Evolutionary conservation across 2,888 invertebrate genomes (phyloP), one percentile per base, ranked within the genome.

Genomic region (Drosophila putrida): DNA sequence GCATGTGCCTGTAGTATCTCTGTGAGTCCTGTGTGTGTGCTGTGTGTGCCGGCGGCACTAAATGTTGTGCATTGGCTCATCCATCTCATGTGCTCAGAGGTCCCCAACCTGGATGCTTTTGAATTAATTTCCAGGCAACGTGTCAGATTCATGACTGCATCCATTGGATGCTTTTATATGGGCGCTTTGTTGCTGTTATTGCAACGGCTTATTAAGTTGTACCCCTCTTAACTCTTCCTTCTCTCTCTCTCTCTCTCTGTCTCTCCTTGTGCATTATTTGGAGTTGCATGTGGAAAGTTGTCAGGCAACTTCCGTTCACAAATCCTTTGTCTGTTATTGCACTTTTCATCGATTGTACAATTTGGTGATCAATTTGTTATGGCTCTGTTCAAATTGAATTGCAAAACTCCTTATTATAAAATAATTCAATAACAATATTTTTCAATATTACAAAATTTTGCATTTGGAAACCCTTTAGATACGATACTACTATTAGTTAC

Each of bases 91-190:
- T 64, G 54, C 44, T 63, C 47, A 20, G 59, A 57, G 54, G 46
- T 55, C 13, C 51, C 47, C 54, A 63, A 36, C 15, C 44, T 57
- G 71, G 47, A 65, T 81, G 81, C 78, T 85, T 79, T 70, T 69
- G 81, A 85, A 83, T 83, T 83, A 83, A 83, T 85, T 83, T 83
- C 55, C 71, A 69, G 64, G 81, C 83, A 85, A 81, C 80, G 85
- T 83, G 69, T 59, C 58, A 61, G 67, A 31, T 43, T 49, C 44
- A 55, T 75, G 25, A 47, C 58, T 46, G 57, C 53, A 64, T 61
- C 63, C 64, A 57, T 63, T 55, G 60, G 39, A 28, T 46, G 57
- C 39, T 57, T 44, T 44, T 5, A 43, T 4, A 25, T 44, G 36
- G n/a, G 2, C 13, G 67, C 57, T 57, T 51, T 71, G 55, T 46